phyloP scores from a whole-genome alignment of 2,113 vertebrate genomes.

The Tychaedon coryphoeus region DNA sequence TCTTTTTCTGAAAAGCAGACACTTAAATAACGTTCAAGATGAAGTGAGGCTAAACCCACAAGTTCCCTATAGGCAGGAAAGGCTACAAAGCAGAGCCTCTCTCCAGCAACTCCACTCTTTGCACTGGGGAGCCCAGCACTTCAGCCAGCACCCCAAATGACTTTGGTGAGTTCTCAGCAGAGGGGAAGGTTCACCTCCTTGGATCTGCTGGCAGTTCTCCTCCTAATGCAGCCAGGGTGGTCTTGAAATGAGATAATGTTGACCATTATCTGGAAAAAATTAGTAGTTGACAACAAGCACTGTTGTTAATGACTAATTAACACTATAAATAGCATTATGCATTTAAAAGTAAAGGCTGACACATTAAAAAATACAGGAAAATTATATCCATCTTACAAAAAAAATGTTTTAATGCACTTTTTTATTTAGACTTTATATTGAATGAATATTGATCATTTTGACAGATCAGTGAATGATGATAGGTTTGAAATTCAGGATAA shows the following conservation, averaged over 20 bases:
- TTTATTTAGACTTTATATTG: not conserved
- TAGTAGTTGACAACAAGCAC: not conserved
- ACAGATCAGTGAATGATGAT: not conserved
- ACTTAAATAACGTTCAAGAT: not conserved
- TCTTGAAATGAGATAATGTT: not conserved
- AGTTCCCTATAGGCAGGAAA: not conserved
- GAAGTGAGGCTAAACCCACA: not conserved
- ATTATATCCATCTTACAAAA: not conserved
- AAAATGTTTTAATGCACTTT: not conserved
- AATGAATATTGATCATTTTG: not conserved
- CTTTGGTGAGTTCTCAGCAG: not conserved
- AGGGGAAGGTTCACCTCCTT: not conserved
- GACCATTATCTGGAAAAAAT: not conserved
- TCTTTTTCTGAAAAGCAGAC: not conserved
- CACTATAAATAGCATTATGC: not conserved
- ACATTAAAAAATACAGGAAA: not conserved
- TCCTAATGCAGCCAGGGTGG: not conserved
- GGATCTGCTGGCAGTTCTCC: fast-evolving
- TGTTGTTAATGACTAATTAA: not conserved
- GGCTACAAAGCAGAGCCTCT: not conserved
- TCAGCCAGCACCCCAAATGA: not conserved
- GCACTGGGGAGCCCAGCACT: not conserved
- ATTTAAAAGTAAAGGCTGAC: not conserved
- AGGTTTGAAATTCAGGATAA: not conserved
- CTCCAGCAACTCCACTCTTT: not conserved